Base-by-base conservation (phyloP, 2,888 invertebrate genomes). In the Morpho deidamia region DNA sequence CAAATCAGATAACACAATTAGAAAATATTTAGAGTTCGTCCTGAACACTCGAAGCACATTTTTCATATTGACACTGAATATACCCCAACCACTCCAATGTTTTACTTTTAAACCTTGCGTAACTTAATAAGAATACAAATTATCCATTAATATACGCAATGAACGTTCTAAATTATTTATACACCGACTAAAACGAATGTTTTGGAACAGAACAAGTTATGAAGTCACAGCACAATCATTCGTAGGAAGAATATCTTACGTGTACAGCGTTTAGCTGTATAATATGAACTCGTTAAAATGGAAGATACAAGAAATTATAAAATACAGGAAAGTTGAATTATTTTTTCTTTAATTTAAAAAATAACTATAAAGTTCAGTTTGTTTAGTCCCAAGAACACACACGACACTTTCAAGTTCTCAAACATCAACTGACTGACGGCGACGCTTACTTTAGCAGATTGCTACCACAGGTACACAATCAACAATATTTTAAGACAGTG, bases 21-120 rank as follows among this genome's bases (percentile, higher is more conserved):
- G 64, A 72, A 79, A 79, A 69, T 77, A 74, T 66, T 71, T 70
- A 69, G 69, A 73, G 69, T 78, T 82, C 78, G 86, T 86, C 83
- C 84, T 83, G 67, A 75, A 75, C 71, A 76, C 72, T 70, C 71
- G 75, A 54, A 76, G 65, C 65, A 76, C 71, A 72, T 67, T 69
- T 74, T 71, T 80, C 86, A 87, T 87, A 69, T 72, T 83, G 74
- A 64, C 74, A 76, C 75, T 66, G 55, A 60, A 57, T 49, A 12
- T 53, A 47, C 47, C 37, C 53, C 45, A 53, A 53, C 33, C 48
- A 56, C 59, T 48, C 40, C 12, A 39, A 38, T 39, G 12, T 47
- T 40, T 34, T 7, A 53, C 7, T 34, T 35, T 35, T 33, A 8
- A 37, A 37, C 11, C 23, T 44, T 11, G 34, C 43, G n/a, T 40